Percentiles rank a stretch among this genome's conserved stretches.
phyloP scores from a whole-genome alignment of 2,797 vertebrate species.

The Notamacropus eugenii region DNA sequence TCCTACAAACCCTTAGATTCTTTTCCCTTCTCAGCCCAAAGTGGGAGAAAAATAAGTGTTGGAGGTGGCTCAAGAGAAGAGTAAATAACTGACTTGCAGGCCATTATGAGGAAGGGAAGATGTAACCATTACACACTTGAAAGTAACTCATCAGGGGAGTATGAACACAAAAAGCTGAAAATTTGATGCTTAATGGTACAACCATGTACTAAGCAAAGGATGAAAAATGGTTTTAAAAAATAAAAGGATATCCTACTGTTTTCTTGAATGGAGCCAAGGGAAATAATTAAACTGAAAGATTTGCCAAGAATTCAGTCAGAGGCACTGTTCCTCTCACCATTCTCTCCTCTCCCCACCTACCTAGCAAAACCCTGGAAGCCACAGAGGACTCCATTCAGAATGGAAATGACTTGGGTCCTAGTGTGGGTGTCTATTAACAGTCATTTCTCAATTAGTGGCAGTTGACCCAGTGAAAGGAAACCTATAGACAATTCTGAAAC shows the following conservation, averaged over 20 bases:
- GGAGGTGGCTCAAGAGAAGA: neutral
- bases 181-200: conserved; percentile 4
- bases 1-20: conserved; percentile 13
- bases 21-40: neutral
- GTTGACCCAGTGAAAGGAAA: neutral
- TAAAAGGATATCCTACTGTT: neutral
- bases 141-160: neutral
- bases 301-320: conserved; percentile 28
- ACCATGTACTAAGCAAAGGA: neutral
- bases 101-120: neutral
- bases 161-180: conserved; percentile 10
- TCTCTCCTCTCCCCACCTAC: neutral
- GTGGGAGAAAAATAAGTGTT: conserved; percentile 18
- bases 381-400: conserved; percentile 3
- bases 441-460: conserved; percentile 6
- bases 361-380: neutral
- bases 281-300: conserved; percentile 19
- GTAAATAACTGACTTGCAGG: conserved; percentile 21
- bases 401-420: conserved; percentile 23
- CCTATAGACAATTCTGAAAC: neutral
- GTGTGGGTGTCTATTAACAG: neutral
- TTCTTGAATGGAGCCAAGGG: neutral
- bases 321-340: neutral
- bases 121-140: neutral
- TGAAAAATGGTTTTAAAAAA: neutral